Conservation (phyloP, 2,888 invertebrate genomes). For the Lysandra coridon region DNA sequence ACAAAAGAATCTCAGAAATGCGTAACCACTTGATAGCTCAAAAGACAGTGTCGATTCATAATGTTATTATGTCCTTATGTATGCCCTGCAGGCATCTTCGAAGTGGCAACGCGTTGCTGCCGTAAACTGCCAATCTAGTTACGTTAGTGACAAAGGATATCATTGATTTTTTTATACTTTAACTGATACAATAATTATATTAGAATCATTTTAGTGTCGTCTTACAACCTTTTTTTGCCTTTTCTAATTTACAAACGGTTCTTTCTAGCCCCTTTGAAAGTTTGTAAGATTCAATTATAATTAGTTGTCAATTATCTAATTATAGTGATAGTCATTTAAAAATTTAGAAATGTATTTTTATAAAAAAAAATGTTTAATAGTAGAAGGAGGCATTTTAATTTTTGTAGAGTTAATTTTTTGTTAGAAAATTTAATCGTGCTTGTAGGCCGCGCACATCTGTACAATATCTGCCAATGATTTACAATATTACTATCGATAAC, state of each 20-base stretch:
- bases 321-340: neutral
- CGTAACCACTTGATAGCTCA: too few relatives aligned
- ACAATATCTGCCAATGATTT: too few relatives aligned
- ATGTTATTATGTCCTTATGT: too few relatives aligned
- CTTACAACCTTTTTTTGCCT: neutral
- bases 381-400: neutral
- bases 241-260: neutral
- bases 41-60: too few relatives aligned
- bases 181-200: neutral
- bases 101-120: too few relatives aligned
- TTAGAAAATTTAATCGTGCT: neutral
- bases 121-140: too few relatives aligned
- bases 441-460: neutral
- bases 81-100: too few relatives aligned
- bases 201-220: neutral
- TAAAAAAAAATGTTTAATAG: neutral
- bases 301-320: constrained; percentile 10
- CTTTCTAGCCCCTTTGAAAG: neutral
- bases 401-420: neutral
- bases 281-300: neutral
- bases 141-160: too few relatives aligned
- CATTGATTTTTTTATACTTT: neutral
- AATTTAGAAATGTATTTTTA: neutral
- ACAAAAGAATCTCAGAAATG: too few relatives aligned
- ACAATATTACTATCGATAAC: neutral